Conservation (phyloP, 2,888 invertebrate genomes). For the Cephus rjabovi region DNA sequence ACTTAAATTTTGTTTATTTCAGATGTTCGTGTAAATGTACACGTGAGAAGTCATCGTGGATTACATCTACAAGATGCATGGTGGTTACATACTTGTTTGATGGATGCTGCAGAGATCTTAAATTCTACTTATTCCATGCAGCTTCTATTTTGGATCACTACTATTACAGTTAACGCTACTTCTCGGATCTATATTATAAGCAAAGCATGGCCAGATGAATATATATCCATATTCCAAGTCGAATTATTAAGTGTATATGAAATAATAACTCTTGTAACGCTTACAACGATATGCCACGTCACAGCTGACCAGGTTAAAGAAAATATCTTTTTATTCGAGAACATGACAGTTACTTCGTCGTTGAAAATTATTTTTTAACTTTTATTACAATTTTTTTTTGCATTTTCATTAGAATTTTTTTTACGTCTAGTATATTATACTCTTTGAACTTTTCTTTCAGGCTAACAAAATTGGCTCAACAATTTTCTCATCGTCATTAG, state of each 20-base stretch:
- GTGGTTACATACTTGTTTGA: conserved; percentile 43
- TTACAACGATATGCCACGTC: conserved; percentile 39
- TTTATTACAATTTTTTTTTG: too few species aligned
- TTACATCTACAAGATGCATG: conserved; percentile 42
- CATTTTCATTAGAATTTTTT: too few species aligned
- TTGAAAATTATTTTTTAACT: too few species aligned
- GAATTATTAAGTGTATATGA: conserved; percentile 33
- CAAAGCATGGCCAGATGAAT: conserved; percentile 16
- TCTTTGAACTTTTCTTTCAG: neutral
- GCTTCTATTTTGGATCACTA: conserved; percentile 42
- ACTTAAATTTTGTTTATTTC: conserved; percentile 3
- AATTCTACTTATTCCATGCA: conserved; percentile 44
- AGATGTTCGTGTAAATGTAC: conserved; percentile 26
- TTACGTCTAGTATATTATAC: too few species aligned
- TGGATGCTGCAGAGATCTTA: conserved; percentile 39
- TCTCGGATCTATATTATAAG: conserved; percentile 45
- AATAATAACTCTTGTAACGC: conserved; percentile 33
- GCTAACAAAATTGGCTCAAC: neutral
- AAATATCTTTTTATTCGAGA: conserved; percentile 17
- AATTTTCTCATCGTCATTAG: neutral
- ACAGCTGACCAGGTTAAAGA: conserved; percentile 36
- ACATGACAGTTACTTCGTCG: neutral
- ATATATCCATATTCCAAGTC: conserved; percentile 29
- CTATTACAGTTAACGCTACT: conserved; percentile 38
- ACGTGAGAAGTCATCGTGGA: conserved; percentile 17